Conservation (phyloP, 2,113 vertebrate species). For the Mionectes macconnelli region DNA sequence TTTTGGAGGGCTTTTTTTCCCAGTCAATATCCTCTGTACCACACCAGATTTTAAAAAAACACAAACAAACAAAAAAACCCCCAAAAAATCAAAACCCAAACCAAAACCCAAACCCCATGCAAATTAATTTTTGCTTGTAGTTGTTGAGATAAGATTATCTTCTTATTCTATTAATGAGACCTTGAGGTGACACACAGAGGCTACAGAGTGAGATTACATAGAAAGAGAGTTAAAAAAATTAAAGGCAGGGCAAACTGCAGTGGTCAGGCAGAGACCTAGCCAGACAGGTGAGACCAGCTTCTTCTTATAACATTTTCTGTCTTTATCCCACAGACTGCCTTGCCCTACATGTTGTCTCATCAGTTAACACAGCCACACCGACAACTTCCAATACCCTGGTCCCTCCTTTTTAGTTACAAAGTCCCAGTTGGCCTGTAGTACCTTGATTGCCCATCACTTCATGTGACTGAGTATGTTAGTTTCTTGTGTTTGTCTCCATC, state of each 20-base stretch:
- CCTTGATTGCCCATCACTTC: not conserved
- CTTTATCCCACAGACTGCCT: not conserved
- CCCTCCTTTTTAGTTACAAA: not conserved
- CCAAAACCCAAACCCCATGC: not conserved
- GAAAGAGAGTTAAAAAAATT: not conserved
- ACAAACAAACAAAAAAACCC: not conserved
- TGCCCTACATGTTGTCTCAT: not conserved
- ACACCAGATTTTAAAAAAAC: not conserved
- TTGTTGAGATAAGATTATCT: not conserved
- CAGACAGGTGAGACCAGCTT: accelerated
- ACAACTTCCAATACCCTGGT: not conserved
- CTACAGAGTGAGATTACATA: not conserved
- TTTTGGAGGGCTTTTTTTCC: not conserved
- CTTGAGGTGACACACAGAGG: not conserved
- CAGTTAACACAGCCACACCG: not conserved
- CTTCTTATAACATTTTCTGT: not conserved
- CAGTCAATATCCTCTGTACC: accelerated
- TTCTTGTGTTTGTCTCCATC: not conserved
- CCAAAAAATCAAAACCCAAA: too few relatives aligned
- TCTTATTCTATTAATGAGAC: not conserved
- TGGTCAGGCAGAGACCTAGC: not conserved
- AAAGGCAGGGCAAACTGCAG: not conserved
- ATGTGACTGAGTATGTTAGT: not conserved
- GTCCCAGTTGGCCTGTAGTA: not conserved
- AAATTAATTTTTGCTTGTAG: not conserved